Conservation (phyloP, 1,140 invertebrate genomes). For the Homarus americanus region DNA sequence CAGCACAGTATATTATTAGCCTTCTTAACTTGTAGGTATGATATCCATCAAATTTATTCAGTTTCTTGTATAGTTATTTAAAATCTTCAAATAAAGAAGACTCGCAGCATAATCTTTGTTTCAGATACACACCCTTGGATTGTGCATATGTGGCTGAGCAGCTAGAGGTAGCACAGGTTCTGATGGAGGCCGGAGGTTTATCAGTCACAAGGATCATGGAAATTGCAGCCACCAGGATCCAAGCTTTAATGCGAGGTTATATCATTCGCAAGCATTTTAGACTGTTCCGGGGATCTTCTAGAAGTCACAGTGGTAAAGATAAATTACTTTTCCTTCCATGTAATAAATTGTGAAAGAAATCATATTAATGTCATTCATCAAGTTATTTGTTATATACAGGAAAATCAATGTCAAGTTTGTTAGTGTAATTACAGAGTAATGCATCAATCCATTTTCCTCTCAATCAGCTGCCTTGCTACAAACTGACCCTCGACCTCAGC, state of each 20-base stretch:
- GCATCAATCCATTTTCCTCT: too few relatives aligned
- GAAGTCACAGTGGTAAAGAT: neutral
- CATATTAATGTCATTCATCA: too few relatives aligned
- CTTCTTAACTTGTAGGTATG: too few relatives aligned
- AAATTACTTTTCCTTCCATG: neutral
- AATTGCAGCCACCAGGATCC: slow-evolving; percentile 47
- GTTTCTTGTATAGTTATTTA: too few relatives aligned
- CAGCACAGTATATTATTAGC: too few relatives aligned
- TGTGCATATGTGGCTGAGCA: slow-evolving; percentile 66
- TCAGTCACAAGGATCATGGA: slow-evolving; percentile 66
- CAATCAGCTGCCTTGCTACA: too few relatives aligned
- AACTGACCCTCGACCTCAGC: too few relatives aligned
- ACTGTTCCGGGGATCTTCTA: neutral
- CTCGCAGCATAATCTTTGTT: neutral
- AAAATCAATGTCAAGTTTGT: neutral
- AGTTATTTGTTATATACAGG: neutral
- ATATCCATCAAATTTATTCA: too few relatives aligned
- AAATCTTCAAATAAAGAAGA: too few relatives aligned
- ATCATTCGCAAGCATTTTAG: slow-evolving; percentile 1
- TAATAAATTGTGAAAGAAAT: too few relatives aligned
- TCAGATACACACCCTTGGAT: slow-evolving; percentile 57
- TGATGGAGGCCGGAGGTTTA: slow-evolving; percentile 50
- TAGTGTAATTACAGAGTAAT: too few relatives aligned
- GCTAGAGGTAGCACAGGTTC: slow-evolving; percentile 54
- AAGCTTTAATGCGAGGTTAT: slow-evolving; percentile 38